Conservation (phyloP, 2,797 vertebrate species). For the Pagetopsis macropterus region DNA sequence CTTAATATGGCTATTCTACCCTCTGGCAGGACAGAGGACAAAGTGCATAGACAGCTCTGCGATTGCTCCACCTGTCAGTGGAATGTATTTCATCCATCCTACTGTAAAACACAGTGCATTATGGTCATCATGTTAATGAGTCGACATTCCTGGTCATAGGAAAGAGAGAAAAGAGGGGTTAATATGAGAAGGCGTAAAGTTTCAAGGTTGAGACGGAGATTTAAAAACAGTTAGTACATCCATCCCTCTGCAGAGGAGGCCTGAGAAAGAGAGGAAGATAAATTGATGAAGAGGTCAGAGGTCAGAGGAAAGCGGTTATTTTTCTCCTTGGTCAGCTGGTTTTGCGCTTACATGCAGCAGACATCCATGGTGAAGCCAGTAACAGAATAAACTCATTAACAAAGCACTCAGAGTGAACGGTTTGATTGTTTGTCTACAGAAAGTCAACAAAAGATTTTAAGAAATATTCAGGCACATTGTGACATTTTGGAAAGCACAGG, state of each 20-base stretch:
- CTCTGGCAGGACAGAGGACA: conserved; percentile 82
- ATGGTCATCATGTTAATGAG: conserved; percentile 70
- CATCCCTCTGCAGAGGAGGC: conserved; percentile 45
- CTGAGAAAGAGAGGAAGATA: conserved; percentile 49
- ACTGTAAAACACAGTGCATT: conserved; percentile 79
- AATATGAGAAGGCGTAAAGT: conserved; percentile 53
- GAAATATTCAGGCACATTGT: conserved; percentile 83
- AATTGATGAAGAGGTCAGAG: conserved; percentile 53
- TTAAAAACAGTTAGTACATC: conserved; percentile 28
- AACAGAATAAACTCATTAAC: conserved; percentile 31
- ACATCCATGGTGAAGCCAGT: conserved; percentile 36
- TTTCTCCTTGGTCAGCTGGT: conserved; percentile 55
- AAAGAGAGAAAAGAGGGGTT: conserved; percentile 52
- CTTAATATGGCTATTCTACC: conserved; percentile 87
- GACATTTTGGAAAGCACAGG: conserved; percentile 79
- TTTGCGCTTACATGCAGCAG: conserved; percentile 54
- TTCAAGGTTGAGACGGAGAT: conserved; percentile 50
- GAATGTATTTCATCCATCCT: conserved; percentile 72
- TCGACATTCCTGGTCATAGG: conserved; percentile 74
- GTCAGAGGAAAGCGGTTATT: conserved; percentile 38
- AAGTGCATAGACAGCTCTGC: conserved; percentile 88
- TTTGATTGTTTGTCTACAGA: conserved; percentile 45
- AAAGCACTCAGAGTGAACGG: conserved; percentile 22
- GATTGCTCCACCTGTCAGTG: conserved; percentile 74
- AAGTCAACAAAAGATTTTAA: conserved; percentile 50